Conservation (phyloP, 2,113 vertebrate species). For the Monarcha castaneiventris region DNA sequence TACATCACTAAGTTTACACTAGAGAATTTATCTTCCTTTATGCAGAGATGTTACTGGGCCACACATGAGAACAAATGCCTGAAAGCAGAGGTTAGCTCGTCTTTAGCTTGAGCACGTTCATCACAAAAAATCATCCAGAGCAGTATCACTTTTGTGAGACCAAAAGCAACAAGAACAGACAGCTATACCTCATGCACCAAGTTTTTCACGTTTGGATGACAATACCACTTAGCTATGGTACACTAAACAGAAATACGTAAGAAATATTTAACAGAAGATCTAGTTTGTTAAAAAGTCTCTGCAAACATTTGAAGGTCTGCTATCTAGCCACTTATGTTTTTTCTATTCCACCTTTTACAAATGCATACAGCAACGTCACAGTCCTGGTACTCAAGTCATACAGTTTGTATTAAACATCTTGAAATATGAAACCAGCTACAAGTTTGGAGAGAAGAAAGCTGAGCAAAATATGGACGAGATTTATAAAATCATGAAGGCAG, state of each 20-base stretch:
- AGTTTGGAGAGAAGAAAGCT: not conserved
- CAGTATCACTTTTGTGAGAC: not conserved
- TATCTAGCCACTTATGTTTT: not conserved
- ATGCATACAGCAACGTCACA: not conserved
- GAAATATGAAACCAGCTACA: not conserved
- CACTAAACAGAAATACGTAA: not conserved
- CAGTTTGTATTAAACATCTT: not conserved
- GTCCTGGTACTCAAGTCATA: rapidly evolving
- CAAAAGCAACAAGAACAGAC: not conserved
- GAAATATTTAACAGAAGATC: not conserved
- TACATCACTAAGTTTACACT: not conserved
- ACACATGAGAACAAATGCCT: not conserved
- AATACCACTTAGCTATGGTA: not conserved
- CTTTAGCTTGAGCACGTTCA: not conserved
- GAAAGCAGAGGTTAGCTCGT: not conserved
- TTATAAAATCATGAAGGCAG: not conserved
- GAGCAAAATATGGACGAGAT: not conserved
- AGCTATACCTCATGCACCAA: not conserved
- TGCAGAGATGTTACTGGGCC: not conserved
- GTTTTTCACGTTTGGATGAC: not conserved
- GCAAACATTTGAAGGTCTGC: not conserved
- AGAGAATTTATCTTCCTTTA: not conserved
- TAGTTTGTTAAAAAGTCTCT: not conserved
- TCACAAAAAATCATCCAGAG: not conserved
- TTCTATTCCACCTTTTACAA: not conserved